Base-by-base conservation (phyloP, 2,888 invertebrate genomes). In the Margaritifera margaritifera region DNA sequence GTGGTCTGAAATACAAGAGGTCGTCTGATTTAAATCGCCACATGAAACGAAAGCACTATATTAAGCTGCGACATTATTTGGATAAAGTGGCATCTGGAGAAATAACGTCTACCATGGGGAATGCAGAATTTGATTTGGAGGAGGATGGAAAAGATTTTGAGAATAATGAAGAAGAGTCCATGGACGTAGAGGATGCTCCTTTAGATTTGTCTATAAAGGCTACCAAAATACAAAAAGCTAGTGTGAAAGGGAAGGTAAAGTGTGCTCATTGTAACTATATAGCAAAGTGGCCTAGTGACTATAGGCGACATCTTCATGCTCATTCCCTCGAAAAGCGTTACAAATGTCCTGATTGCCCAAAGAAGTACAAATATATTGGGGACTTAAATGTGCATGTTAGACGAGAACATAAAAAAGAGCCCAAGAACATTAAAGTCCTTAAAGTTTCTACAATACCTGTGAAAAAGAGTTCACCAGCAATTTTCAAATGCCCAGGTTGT, bases 351-450 rank as follows among this genome's bases (percentile, higher is more conserved):
- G 73, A 93, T 86, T 95, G 95, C 83, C 94, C 94, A 8, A 94
- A 94, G 0, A 93, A 93, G 80, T 95, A 95, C 86, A 93, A 93
- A 76, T 94, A 94, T 89, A 91, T 91, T 68, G 93, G 93, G 18
- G 93, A 94, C 8, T 90, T 94, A 15, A 93, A 92, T 71, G 94
- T 94, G 84, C 95, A 95, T 82, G 90, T 92, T 87, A 92, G 93
- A 1, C 88, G 78, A 93, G 94, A 84, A 93, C 94, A 64, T 90
- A 92, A 72, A 92, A 92, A 77, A 92, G 84, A 84, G 62, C 82
- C 84, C 27, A 77, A 80, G 18, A 71, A 76, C 8, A 72, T 80
- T 8, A 75, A 78, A 22, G 71, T 81, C 27, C 77, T 81, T 6
- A 84, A 81, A 68, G 82, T 84, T 19, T 73, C 83, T 4, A 80